phyloP scores from a whole-genome alignment of 2,797 vertebrate species.

The Chiropotes sagulatus region DNA sequence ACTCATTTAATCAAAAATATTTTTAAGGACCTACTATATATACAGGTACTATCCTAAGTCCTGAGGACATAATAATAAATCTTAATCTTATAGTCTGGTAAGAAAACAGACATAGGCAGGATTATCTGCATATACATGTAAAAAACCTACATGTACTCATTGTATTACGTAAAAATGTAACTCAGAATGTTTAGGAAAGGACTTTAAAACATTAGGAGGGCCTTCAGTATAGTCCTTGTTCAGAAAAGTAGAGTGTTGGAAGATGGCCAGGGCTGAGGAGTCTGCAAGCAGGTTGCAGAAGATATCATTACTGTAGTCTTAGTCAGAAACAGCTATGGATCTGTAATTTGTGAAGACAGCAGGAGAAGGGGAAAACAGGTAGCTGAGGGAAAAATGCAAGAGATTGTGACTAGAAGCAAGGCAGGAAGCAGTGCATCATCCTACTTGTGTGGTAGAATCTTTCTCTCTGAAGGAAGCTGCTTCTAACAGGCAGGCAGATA shows the following conservation, averaged over 20 bases:
- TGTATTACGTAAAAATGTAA: conserved; percentile 11
- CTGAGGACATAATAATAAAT: background rate
- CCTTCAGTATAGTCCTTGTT: background rate
- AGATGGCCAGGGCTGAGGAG: background rate
- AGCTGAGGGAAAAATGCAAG: background rate
- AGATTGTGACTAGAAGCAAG: background rate
- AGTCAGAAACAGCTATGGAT: background rate
- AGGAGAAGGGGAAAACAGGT: background rate
- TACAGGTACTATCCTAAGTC: background rate
- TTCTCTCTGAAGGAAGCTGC: background rate
- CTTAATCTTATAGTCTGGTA: background rate
- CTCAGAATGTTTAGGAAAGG: background rate
- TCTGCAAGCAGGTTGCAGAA: background rate
- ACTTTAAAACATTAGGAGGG: background rate
- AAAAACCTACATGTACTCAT: background rate
- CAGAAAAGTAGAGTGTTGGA: background rate
- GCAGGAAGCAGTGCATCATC: background rate
- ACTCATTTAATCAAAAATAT: conserved; percentile 15
- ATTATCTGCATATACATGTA: background rate
- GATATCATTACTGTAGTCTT: background rate
- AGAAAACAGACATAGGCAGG: background rate
- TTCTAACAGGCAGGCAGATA: background rate
- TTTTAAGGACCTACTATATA: background rate
- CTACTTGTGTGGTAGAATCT: background rate
- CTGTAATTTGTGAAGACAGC: background rate